Conservation (phyloP, 2,113 vertebrate species). For the Rhombomys opimus region DNA sequence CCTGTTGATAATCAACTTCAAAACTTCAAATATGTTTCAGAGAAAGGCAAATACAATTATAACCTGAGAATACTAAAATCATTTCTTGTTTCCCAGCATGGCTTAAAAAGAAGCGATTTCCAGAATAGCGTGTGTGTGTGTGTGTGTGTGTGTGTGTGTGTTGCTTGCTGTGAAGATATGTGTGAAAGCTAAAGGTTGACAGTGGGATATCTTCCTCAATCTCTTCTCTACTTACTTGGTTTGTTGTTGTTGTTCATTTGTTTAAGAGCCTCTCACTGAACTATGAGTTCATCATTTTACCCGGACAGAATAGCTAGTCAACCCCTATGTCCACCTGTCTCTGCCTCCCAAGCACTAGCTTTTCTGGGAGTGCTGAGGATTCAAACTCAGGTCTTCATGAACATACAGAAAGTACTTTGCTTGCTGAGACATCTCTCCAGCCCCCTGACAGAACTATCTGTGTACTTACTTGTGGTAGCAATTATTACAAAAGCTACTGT, state of each 20-base stretch:
- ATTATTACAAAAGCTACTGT: neutral
- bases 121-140: neutral
- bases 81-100: neutral
- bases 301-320: neutral
- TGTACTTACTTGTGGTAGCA: neutral
- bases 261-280: neutral
- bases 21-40: neutral
- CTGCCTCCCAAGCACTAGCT: neutral
- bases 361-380: neutral
- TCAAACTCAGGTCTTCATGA: neutral
- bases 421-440: too few relatives aligned
- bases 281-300: neutral
- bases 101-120: neutral
- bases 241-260: neutral
- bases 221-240: neutral
- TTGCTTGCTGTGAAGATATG: neutral
- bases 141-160: neutral
- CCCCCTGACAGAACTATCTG: neutral
- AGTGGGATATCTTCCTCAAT: neutral
- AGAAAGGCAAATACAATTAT: neutral
- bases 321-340: neutral
- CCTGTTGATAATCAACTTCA: conserved; percentile 4
- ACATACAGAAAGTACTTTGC: too few relatives aligned
- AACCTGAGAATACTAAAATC: neutral
- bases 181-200: neutral